A percentile compares a stretch with the other conserved stretches of the same genome.
Evolutionary conservation across 1,140 invertebrate genomes (phyloP).

Genomic region (Zophobas morio): DNA sequence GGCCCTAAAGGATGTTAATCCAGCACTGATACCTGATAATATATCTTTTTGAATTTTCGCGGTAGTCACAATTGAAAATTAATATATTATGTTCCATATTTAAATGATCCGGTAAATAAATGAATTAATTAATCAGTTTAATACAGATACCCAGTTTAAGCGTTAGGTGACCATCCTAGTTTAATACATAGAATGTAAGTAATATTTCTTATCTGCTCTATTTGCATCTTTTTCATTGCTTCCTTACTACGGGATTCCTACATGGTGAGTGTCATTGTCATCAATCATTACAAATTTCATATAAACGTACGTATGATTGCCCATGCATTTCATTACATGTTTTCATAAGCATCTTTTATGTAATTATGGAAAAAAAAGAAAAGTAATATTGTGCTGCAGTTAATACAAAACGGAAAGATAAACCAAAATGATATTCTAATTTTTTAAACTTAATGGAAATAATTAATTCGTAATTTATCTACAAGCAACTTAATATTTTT

Average conservation of each 20-base stretch:
- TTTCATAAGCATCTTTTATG: not conserved
- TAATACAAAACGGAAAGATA: too few species aligned
- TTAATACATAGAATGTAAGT: slow-evolving; percentile 60
- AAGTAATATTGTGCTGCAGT: too few species aligned
- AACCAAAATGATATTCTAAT: too few species aligned
- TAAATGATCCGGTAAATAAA: too few species aligned
- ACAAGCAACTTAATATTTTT: too few species aligned
- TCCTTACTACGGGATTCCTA: slow-evolving; percentile 75
- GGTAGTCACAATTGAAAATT: too few species aligned
- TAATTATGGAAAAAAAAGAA: not conserved
- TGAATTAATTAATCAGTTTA: not conserved
- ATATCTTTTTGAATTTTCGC: too few species aligned
- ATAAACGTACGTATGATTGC: not conserved
- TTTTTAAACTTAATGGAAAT: too few species aligned
- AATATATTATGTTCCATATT: too few species aligned
- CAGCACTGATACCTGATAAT: too few species aligned
- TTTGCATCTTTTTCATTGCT: slow-evolving; percentile 71
- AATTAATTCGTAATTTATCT: too few species aligned
- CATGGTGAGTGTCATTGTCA: slow-evolving; percentile 70
- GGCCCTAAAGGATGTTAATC: too few species aligned
- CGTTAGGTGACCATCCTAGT: slow-evolving; percentile 27
- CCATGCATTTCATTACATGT: not conserved
- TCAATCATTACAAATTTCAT: slow-evolving; percentile 7
- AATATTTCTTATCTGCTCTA: slow-evolving; percentile 75
- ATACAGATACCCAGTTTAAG: not conserved